Base-by-base conservation (phyloP, 2,888 invertebrate genomes). In the Leptopilina drosophilae region DNA sequence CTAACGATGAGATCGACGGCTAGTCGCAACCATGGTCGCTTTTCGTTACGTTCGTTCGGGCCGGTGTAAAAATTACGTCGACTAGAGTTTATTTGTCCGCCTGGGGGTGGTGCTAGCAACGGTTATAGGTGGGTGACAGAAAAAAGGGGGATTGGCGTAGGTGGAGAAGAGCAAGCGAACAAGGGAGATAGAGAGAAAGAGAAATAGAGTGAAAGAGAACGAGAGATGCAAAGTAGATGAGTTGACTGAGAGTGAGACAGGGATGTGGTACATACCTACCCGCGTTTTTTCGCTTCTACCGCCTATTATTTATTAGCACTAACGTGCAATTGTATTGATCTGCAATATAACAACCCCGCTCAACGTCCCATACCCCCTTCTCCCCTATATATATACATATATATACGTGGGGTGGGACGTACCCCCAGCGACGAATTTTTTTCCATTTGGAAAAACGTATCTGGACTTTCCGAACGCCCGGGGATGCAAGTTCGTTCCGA, bases 21-120 rank as follows among this genome's bases (percentile, higher is more conserved):
- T 73, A 53, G 40, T 49, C 69, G 75, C n/a, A 77, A 69, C 78
- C 83, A 86, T 83, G 85, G 85, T 87, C 89, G 89, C 87, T 90
- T 90, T 90, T 90, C 90, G 89, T 90, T 89, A 90, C 88, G 86
- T 87, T 88, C 86, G 88, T 93, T 94, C 66, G 94, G 95, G 94
- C 94, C 95, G 91, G 93, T 95, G 94, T 85, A 95, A 95, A 92
- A 95, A 95, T 92, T 94, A 95, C 87, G 94, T 95, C 83, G 95
- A 95, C 91, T 95, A 95, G 92, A 90, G 91, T 91, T 91, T 91
- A 91, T 91, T 91, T 91, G 91, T 90, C 90, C 91, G 90, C 89
- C 90, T 88, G 87, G 88, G 88, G 90, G 89, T 88, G 89, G 90
- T 87, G 89, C 90, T 88, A 88, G 90, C 87, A 88, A 73, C 87